A percentile compares a stretch with the other conserved stretches of the same genome.
Conservation (phyloP, 2,888 invertebrate genomes). For the Hypolimnas misippus region DNA sequence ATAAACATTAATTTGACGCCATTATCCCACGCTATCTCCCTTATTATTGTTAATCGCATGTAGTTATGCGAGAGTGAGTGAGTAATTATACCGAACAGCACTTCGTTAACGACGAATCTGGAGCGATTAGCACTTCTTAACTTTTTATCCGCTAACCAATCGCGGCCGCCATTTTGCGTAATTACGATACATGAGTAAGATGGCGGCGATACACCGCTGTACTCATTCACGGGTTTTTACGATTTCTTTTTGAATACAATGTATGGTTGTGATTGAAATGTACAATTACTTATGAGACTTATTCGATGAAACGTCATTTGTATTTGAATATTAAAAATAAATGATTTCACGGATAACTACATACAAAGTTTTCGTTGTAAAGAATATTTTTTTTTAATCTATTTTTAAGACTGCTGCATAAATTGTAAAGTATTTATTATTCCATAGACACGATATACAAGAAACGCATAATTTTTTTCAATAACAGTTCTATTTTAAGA, state of each 20-base stretch:
- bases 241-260: background rate
- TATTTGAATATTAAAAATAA: too few species aligned
- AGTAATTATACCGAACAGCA: constrained; percentile 72
- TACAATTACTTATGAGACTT: background rate
- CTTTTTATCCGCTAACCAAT: constrained; percentile 71
- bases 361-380: too few species aligned
- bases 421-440: too few species aligned
- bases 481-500: background rate
- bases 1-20: constrained; percentile 12
- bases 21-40: constrained; percentile 47
- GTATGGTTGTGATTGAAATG: background rate
- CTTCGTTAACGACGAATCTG: constrained; percentile 73
- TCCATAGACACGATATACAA: too few species aligned
- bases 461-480: background rate
- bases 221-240: constrained; percentile 60
- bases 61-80: constrained; percentile 42
- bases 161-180: constrained; percentile 70
- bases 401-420: too few species aligned
- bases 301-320: constrained; percentile 16
- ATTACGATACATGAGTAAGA: constrained; percentile 66
- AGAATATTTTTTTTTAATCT: too few species aligned
- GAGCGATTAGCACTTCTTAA: constrained; percentile 69
- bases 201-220: constrained; percentile 54
- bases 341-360: too few species aligned
- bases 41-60: constrained; percentile 43